phyloP scores from a whole-genome alignment of 2,888 invertebrate genomes.

The Rotaria magnacalcarata region DNA sequence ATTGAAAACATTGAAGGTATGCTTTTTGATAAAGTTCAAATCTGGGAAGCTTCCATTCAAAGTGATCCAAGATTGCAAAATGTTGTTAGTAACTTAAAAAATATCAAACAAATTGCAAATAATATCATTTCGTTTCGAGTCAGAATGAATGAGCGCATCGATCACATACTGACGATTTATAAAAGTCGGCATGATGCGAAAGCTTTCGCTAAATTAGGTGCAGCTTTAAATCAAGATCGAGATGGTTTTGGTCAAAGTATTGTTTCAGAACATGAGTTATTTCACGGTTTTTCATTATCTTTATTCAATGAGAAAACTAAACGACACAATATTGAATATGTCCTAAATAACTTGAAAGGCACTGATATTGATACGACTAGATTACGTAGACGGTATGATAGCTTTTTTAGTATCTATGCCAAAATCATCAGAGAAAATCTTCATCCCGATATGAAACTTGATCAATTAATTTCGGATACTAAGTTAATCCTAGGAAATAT shows the following conservation, averaged over 20 bases:
- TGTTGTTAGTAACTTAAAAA: neutral
- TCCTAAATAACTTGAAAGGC: neutral
- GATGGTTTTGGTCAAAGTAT: neutral
- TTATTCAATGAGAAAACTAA: neutral
- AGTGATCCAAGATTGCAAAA: neutral
- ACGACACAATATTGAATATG: neutral
- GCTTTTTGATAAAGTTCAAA: neutral
- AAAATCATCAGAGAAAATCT: neutral
- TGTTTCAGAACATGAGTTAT: neutral
- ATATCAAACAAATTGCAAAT: neutral
- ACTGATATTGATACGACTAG: neutral
- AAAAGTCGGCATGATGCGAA: neutral
- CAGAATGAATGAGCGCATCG: neutral
- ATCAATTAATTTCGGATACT: neutral
- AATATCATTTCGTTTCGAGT: neutral
- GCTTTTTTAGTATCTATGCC: neutral
- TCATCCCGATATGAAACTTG: neutral
- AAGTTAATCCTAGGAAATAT: too few species aligned
- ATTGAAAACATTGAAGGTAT: neutral
- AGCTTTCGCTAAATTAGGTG: neutral
- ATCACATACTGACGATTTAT: neutral
- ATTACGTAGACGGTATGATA: neutral
- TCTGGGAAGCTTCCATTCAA: neutral
- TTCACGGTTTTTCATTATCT: neutral
- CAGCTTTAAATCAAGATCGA: neutral